These are phyloP conservation scores for Stigmatopora nigra DNA, from an alignment of 2,113 vertebrate species.

Conservation along the genomic window DNA sequence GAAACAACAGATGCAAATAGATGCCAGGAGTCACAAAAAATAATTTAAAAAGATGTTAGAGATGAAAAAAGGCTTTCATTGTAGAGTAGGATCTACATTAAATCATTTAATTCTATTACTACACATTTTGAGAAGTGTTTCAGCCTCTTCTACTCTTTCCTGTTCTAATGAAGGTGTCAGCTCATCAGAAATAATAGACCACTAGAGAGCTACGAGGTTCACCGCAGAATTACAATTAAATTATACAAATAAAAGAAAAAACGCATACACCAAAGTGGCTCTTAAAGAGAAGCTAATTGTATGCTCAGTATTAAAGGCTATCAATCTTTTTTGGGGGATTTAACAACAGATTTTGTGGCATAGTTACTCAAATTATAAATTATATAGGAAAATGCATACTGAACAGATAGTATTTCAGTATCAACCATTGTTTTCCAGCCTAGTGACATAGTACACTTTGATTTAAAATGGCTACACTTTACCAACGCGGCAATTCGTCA, in stretches of 20 bases:
- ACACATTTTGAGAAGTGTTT: conserved; percentile 50
- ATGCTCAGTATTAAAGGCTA: conserved; percentile 33
- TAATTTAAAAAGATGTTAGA: conserved; percentile 44
- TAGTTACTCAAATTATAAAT: not conserved
- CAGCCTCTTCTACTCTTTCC: conserved; percentile 45
- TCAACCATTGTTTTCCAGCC: conserved; percentile 18
- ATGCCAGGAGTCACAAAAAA: conserved; percentile 26
- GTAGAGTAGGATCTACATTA: conserved; percentile 32
- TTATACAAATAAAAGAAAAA: too few species aligned
- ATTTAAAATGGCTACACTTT: conserved; percentile 28
- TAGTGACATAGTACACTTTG: conserved; percentile 22
- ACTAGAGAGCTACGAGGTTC: conserved; percentile 50
- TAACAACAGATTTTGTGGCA: conserved; percentile 11
- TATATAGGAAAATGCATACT: not conserved
- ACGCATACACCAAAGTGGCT: conserved; percentile 13
- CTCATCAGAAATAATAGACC: conserved; percentile 63
- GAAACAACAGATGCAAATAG: conserved; percentile 27
- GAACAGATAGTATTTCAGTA: conserved; percentile 15
- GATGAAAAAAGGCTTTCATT: conserved; percentile 41
- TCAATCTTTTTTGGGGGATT: conserved; percentile 24
- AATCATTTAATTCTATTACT: conserved; percentile 61
- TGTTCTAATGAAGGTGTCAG: conserved; percentile 55
- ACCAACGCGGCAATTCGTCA: too few species aligned
- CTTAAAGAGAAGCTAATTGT: conserved; percentile 35
- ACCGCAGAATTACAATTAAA: conserved; percentile 35